A percentile compares a stretch with the other conserved stretches of the same genome.
phyloP scores from a whole-genome alignment of 1,140 invertebrate genomes.

The Lasaia peninsularis region DNA sequence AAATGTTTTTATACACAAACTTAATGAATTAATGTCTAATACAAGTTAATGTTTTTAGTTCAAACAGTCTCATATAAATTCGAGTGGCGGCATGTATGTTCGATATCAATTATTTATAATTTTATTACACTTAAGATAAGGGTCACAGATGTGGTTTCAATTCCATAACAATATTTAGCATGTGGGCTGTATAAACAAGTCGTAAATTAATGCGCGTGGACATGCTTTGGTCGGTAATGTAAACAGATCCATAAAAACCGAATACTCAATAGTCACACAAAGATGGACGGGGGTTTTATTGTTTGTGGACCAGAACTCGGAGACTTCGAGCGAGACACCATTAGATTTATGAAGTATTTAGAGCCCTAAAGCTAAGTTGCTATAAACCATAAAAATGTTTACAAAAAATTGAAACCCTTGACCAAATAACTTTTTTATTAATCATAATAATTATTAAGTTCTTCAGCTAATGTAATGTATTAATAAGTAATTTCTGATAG shows the following conservation, averaged over 20 bases:
- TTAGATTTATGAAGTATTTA: constrained; percentile 5
- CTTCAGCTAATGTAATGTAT: too few species aligned
- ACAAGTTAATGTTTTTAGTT: neutral
- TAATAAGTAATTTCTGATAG: too few species aligned
- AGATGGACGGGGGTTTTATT: constrained; percentile 7
- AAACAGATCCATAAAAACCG: constrained; percentile 30
- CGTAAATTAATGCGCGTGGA: constrained; percentile 32
- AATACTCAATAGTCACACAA: constrained; percentile 17
- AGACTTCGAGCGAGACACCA: neutral
- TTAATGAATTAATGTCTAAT: too few species aligned
- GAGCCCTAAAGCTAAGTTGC: neutral
- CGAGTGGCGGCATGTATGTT: neutral
- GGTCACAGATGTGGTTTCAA: constrained; percentile 2
- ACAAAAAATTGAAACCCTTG: too few species aligned
- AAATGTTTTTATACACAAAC: too few species aligned
- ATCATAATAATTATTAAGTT: too few species aligned
- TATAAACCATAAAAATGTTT: too few species aligned
- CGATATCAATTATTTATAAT: constrained; percentile 4
- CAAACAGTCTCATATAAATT: neutral
- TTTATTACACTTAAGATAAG: constrained; percentile 6
- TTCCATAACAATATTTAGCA: constrained; percentile 7
- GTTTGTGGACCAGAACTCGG: neutral
- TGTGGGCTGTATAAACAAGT: constrained; percentile 35
- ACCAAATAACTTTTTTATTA: too few species aligned
- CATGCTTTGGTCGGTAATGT: constrained; percentile 21